These are phyloP conservation scores for Saturnia japonica DNA, from an alignment of 2,888 invertebrate species.

Conservation along the genomic window DNA sequence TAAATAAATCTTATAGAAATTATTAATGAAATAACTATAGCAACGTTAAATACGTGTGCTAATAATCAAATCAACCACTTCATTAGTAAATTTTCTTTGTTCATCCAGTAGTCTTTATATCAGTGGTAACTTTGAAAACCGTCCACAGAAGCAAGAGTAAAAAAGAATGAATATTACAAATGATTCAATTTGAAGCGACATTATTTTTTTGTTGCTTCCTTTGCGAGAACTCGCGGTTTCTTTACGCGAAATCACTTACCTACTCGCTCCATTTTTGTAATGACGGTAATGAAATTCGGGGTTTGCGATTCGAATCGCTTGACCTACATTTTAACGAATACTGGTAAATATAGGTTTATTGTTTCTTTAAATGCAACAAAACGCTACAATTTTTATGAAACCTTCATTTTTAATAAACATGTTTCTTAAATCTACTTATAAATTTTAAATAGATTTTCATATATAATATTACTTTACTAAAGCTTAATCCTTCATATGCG, in stretches of 20 bases:
- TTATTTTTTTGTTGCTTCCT: slow-evolving; percentile 67
- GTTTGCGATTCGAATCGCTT: slow-evolving; percentile 34
- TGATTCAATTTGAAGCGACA: slow-evolving; percentile 73
- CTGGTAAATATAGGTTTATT: background rate
- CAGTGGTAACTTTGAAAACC: slow-evolving; percentile 45
- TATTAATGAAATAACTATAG: no score
- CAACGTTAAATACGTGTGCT: background rate
- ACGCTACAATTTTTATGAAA: background rate
- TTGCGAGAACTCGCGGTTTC: slow-evolving; percentile 54
- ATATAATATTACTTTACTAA: background rate
- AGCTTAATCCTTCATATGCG: no score
- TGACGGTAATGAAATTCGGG: slow-evolving; percentile 53
- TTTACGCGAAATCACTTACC: slow-evolving; percentile 59
- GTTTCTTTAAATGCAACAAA: background rate
- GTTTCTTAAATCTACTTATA: background rate
- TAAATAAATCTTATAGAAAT: no score
- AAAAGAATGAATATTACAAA: slow-evolving; percentile 76
- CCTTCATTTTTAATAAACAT: background rate
- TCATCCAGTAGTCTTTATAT: slow-evolving; percentile 24
- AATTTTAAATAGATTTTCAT: background rate
- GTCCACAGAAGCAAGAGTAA: slow-evolving; percentile 60
- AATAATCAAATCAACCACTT: background rate
- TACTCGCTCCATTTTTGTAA: slow-evolving; percentile 54
- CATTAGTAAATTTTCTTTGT: background rate
- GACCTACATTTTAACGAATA: slow-evolving; percentile 26